A percentile compares a stretch with the other conserved stretches of the same genome.
These are phyloP conservation scores for Kryptolebias marmoratus DNA, from an alignment of 2,113 vertebrate genomes.

Conservation along the genomic window DNA sequence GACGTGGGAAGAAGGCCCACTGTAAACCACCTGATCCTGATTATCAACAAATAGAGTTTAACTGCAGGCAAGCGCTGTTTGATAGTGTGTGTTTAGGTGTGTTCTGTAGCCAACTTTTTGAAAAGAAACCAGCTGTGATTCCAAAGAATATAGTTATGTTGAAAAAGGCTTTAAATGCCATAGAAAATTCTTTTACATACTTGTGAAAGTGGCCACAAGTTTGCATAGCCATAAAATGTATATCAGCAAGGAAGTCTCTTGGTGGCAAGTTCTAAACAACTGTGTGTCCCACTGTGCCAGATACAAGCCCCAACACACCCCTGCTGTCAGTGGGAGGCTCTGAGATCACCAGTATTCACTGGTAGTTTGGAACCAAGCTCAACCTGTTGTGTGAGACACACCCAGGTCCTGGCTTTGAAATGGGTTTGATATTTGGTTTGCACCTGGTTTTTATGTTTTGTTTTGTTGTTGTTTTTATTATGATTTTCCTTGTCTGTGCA, in stretches of 20 bases:
- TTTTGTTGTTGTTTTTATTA: neutral
- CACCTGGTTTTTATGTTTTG: conserved; percentile 10
- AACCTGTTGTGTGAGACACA: conserved; percentile 57
- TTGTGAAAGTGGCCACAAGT: conserved; percentile 26
- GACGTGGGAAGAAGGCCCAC: conserved; percentile 50
- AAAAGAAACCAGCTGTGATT: neutral
- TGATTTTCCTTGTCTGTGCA: conserved; percentile 2
- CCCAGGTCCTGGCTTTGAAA: conserved; percentile 22
- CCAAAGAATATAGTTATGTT: neutral
- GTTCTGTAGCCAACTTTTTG: conserved; percentile 6
- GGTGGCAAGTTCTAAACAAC: conserved; percentile 20
- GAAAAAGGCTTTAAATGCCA: conserved; percentile 1
- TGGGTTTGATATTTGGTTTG: conserved; percentile 14
- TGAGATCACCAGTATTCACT: conserved; percentile 19
- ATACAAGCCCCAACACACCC: conserved; percentile 66
- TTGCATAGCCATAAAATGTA: conserved; percentile 40
- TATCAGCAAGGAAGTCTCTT: conserved; percentile 29
- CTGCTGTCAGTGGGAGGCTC: conserved; percentile 42
- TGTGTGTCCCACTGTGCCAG: conserved; percentile 38
- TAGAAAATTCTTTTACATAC: conserved; percentile 16
- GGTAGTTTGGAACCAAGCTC: conserved; percentile 7
- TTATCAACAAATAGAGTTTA: conserved; percentile 35
- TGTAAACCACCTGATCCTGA: conserved; percentile 51
- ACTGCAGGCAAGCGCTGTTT: conserved; percentile 35
- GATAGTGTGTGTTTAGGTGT: conserved; percentile 38